Evolutionary conservation across 2,797 vertebrate species (phyloP).

Genomic region (Eulemur albifrons): DNA sequence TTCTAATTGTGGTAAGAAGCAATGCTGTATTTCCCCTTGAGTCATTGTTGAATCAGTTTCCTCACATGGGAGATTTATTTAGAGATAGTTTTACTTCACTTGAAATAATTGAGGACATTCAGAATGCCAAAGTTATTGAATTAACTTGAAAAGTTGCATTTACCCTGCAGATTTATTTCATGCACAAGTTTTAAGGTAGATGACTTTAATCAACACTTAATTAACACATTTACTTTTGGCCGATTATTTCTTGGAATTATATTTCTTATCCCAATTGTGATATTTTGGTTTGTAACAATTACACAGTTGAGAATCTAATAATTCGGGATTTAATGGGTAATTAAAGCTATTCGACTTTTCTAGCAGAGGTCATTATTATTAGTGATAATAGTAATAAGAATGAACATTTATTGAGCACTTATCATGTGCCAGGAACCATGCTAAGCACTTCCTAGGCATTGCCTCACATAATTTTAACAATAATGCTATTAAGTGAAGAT

Average conservation of each 20-base stretch:
- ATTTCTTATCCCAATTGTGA: conserved; percentile 51
- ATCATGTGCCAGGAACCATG: background rate
- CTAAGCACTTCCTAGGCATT: background rate
- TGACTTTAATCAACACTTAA: conserved; percentile 34
- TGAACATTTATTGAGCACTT: background rate
- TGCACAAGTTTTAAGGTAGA: conserved; percentile 26
- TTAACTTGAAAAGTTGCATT: conserved; percentile 49
- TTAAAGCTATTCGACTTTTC: conserved; percentile 53
- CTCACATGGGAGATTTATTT: conserved; percentile 59
- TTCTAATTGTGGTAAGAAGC: conserved; percentile 42
- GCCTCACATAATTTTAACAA: background rate
- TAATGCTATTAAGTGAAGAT: background rate
- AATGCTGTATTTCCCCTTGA: background rate
- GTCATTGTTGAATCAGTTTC: background rate
- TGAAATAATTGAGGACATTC: conserved; percentile 40
- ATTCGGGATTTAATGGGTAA: conserved; percentile 63
- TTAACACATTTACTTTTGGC: conserved; percentile 40
- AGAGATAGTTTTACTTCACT: conserved; percentile 57
- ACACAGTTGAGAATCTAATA: conserved; percentile 41
- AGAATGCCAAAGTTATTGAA: conserved; percentile 17
- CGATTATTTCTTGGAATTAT: conserved; percentile 33
- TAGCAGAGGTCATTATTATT: conserved; percentile 58
- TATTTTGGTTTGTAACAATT: conserved; percentile 59
- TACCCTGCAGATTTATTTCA: conserved; percentile 6
- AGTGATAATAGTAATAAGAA: conserved; percentile 32